These are phyloP conservation scores for Ips nitidus DNA, from an alignment of 1,140 invertebrate genomes.

Conservation along the genomic window DNA sequence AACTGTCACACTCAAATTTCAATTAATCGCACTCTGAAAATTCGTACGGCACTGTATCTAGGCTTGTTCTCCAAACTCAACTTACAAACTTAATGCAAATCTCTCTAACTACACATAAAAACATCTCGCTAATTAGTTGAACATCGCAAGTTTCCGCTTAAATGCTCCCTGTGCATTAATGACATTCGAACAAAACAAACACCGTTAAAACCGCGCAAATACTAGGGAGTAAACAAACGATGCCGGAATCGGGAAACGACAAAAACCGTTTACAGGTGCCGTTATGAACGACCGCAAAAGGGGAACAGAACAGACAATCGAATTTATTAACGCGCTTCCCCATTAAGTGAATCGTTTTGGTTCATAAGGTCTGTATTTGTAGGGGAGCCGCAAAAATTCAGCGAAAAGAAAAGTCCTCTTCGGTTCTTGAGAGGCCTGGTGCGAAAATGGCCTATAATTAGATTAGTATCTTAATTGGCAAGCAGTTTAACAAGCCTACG, in stretches of 20 bases:
- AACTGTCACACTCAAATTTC: no score
- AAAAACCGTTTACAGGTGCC: conserved; percentile 4
- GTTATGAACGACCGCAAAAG: conserved; percentile 5
- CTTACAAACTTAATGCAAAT: no score
- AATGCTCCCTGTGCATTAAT: background rate
- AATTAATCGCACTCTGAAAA: no score
- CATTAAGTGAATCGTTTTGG: conserved; percentile 13
- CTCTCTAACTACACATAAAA: no score
- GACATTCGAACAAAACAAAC: background rate
- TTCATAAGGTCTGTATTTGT: conserved; percentile 1
- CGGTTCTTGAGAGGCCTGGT: background rate
- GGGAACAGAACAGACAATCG: conserved; percentile 10
- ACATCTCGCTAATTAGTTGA: background rate
- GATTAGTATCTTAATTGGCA: conserved; percentile 8
- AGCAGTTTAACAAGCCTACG: conserved; percentile 2
- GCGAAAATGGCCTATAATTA: conserved; percentile 3
- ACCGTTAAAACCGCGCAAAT: conserved; percentile 3
- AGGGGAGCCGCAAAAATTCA: background rate
- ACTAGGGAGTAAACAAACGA: conserved; percentile 6
- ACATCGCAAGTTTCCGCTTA: background rate
- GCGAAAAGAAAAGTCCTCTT: background rate
- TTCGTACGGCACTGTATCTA: no score
- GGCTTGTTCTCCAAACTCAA: no score
- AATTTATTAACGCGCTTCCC: conserved; percentile 16
- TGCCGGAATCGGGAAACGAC: conserved; percentile 9